Evolutionary conservation across 1,140 invertebrate genomes (phyloP), one percentile per base, ranked within the genome.

Genomic region (Orussus abietinus): DNA sequence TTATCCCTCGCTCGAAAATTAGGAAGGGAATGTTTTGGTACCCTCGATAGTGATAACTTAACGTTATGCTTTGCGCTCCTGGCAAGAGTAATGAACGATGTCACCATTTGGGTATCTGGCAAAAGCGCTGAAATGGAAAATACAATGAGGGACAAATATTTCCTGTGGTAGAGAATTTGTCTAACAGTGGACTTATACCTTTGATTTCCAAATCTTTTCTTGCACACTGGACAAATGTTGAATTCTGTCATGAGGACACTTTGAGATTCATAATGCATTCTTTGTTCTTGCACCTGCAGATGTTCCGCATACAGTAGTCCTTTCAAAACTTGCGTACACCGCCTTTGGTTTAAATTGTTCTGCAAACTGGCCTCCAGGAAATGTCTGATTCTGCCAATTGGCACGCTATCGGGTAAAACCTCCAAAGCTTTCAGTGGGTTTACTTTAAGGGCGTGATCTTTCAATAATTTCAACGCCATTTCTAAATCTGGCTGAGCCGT

Each of bases 11-110:
- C n/a, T n/a, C n/a, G n/a, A n/a, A n/a, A n/a, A n/a, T n/a, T n/a
- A n/a, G n/a, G n/a, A n/a, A n/a, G n/a, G n/a, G n/a, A n/a, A n/a
- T n/a, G n/a, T n/a, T n/a, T n/a, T n/a, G n/a, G n/a, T n/a, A n/a
- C n/a, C n/a, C n/a, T n/a, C n/a, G n/a, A n/a, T n/a, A n/a, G n/a
- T n/a, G n/a, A n/a, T n/a, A n/a, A n/a, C n/a, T n/a, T n/a, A n/a
- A n/a, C 11, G 43, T 61, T 63, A 72, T 39, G 44, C 39, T 44
- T 71, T 73, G 12, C 69, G 74, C 40, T 76, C 71, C 45, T 77
- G 75, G 63, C 92, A 96, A 1, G 85, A 90, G 64, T 90, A 92
- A 74, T 97, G 92, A 4, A 96, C 90, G 20, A 95, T 85, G 53
- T 92, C 85, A 3, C 91, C 92, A 72, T 90, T 90, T 2, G 92